Base-by-base conservation (phyloP, 1,140 invertebrate species). In the Trichonephila clavata region DNA sequence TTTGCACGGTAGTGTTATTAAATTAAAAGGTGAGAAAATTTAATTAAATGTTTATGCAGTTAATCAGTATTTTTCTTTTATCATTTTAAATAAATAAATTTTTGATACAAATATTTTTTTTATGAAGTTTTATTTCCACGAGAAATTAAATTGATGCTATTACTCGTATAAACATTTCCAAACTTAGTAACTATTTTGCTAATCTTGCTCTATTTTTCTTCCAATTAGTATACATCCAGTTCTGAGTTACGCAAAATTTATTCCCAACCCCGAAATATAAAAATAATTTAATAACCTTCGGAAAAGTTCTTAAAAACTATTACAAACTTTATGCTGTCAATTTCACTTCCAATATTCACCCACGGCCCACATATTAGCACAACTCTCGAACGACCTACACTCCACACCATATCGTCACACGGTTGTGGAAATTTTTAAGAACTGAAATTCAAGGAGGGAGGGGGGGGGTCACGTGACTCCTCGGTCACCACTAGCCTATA, bases 401-500 rank as follows among this genome's bases (percentile, higher is more conserved):
- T n/a, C 32, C 39, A 57, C 43, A 27, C 81, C 71, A 77, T 27
- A 77, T 77, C 71, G 71, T 39, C 71, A 16, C 14, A 32, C 2
- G 24, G 71, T 16, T 59, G 50, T n/a, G 88, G 84, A 91, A 65
- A 83, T 63, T 83, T 63, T 91, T 91, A 43, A 81, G 83, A 83
- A 83, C 13, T 27, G 32, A 77, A 77, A 39, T 27, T 77, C 71
- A 39, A 32, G 27, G 65, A 21, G 24, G 50, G 8, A 13, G 10
- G 50, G 50, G 7, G 50, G 50, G 5, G 6, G 10, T 5, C 6
- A 63, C 61, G 61, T 21, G 21, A 27, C 61, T 43, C 20, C 39
- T 32, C 77, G 90, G 90, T 83, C 89, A 91, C 90, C 71, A 59
- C 57, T n/a, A 88, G 21, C 88, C 90, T 91, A 59, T 91, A 91